Evolutionary conservation across 2,888 invertebrate genomes (phyloP), one percentile per base, ranked within the genome.

Genomic region (Cephus sareptanus): DNA sequence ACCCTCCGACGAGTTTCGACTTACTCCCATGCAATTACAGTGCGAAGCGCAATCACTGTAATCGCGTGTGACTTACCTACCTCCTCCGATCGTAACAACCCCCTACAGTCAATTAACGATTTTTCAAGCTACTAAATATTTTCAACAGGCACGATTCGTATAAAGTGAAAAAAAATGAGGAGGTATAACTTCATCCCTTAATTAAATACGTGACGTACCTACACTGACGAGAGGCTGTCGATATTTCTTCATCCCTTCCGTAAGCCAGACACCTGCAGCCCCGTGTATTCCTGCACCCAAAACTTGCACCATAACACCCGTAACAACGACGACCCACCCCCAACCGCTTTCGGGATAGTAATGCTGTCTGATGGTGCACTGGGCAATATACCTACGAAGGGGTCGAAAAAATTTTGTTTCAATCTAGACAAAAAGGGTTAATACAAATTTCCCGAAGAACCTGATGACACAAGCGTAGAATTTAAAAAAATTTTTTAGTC

Each of bases 331-430:
- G 76, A 94, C 92, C 93, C 94, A 94, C 68, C 94, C 94, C 94
- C 94, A 94, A 76, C 94, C 94, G 56, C 93, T 93, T 92, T 94
- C 94, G 35, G 94, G 94, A 85, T 94, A 94, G 88, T 94, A 94
- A 85, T 94, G 93, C 83, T 93, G 93, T 81, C 90, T 90, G 80
- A 93, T 91, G 76, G 93, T 93, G 81, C 86, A 89, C 80, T 85
- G 82, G n/a, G 85, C 84, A 79, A 85, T 79, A 82, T 83, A 83
- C 82, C 87, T 87, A 71, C 2, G 23, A 81, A 35, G 75, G 56
- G 23, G 79, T 77, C 6, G 37, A 31, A 30, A 74, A n/a, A 75
- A 4, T 30, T 34, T 40, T 4, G n/a, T 0, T 31, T 69, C 33
- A 74, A 30, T 74, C 35, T 15, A 30, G 74, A 34, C 9, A 56